These are phyloP conservation scores for Drosophila arawakana DNA, from an alignment of 1,140 invertebrate species.

Conservation along the genomic window DNA sequence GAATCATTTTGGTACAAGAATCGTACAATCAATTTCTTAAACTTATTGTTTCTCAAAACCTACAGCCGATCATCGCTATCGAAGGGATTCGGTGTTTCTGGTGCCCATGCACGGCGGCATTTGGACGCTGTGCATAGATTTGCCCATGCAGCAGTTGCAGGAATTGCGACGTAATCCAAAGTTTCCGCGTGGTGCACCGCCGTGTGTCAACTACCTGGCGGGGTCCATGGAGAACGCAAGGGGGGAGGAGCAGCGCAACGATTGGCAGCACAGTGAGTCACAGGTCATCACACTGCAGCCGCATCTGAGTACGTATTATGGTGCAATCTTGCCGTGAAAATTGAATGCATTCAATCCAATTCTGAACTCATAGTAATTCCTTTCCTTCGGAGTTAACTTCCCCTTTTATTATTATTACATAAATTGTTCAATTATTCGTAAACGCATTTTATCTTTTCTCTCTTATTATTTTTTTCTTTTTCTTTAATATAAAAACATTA, in stretches of 20 bases:
- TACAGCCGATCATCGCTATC: constrained; percentile 74
- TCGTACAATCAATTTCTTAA: too few relatives aligned
- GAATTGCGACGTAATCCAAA: constrained; percentile 87
- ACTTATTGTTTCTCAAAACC: too few relatives aligned
- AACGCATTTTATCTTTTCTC: constrained; percentile 16
- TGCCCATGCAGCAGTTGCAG: constrained; percentile 89
- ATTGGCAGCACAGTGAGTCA: constrained; percentile 93
- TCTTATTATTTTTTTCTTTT: constrained; percentile 34
- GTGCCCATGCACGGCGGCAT: constrained; percentile 94
- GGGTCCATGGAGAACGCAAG: constrained; percentile 87
- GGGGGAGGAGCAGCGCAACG: constrained; percentile 89
- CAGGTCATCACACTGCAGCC: constrained; percentile 84
- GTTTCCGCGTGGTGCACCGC: constrained; percentile 87
- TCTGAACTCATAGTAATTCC: constrained; percentile 16
- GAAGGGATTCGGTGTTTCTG: constrained; percentile 87
- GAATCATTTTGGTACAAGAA: background rate
- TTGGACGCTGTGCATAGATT: constrained; percentile 92
- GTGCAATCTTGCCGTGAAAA: constrained; percentile 65
- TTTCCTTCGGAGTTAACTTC: constrained; percentile 35
- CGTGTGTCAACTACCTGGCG: constrained; percentile 92
- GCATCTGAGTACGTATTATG: constrained; percentile 84
- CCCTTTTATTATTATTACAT: constrained; percentile 27
- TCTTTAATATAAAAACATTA: constrained; percentile 71
- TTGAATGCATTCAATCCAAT: constrained; percentile 25
- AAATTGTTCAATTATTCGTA: constrained; percentile 13